Evolutionary conservation across 2,797 vertebrate species (phyloP), one percentile per base, ranked within the genome.

Genomic region (Spondyliosoma cantharus): DNA sequence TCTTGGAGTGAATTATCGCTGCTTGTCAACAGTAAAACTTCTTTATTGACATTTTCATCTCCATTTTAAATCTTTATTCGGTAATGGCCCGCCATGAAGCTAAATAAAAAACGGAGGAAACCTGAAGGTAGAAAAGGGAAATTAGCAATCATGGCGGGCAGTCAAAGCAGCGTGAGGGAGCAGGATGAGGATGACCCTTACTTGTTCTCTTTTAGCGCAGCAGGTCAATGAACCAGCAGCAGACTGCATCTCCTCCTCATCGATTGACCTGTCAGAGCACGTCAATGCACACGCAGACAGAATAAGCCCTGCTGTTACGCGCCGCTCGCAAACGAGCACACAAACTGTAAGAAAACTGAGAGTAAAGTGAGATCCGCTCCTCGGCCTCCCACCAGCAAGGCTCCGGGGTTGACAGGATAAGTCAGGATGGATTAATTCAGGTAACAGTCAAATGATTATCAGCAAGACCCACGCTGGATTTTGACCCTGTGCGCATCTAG

Each of bases 251-350:
- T 87, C 83, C 76, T 86, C 78, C 71, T 74, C 79, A 94, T 94
- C 77, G 91, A 94, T 91, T 88, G 88, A 90, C 86, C 91, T 89
- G 91, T 93, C 92, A 79, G 82, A 90, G 78, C 74, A 81, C 32
- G 61, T 90, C 90, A 86, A 64, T 77, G 85, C 81, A 80, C 85
- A 50, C 32, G 25, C 49, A 71, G 77, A 66, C 76, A 79, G 79
- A 85, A 77, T 57, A 69, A 85, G 65, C 79, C 78, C 71, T 32
- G 67, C 87, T 69, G 83, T 76, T 82, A 56, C 81, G 66, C 66
- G 17, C 76, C 2, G 60, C 84, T 83, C 76, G 67, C 79, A 53
- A 76, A 72, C 7, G 48, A 65, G 61, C 68, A 58, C 76, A 84
- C 82, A 71, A 54, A 66, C 29, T 62, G 59, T 27, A 79, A 58